Evolutionary conservation across 1,140 invertebrate genomes (phyloP).

Genomic region (Bombyx mori): ASM3026992v2 NC_085131.1:7004001-7004500

Average conservation of each 20-base stretch:
- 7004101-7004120: conserved; percentile 53
- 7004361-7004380: conserved; percentile 19
- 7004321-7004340: conserved; percentile 52
- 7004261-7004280: conserved; percentile 42
- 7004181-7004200: conserved; percentile 30
- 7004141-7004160: conserved; percentile 43
- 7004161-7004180: conserved; percentile 55
- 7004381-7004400: conserved; percentile 23
- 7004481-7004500: conserved; percentile 53
- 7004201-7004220: conserved; percentile 30
- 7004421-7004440: conserved; percentile 47
- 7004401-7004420: conserved; percentile 46
- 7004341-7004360: conserved; percentile 28
- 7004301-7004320: conserved; percentile 40
- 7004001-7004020: no score
- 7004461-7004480: conserved; percentile 57
- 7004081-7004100: conserved; percentile 1
- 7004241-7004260: conserved; percentile 43
- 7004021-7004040: no score
- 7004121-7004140: conserved; percentile 41
- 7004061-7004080: no score
- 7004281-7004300: conserved; percentile 35
- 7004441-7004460: conserved; percentile 60
- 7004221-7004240: conserved; percentile 38
- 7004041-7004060: no score